These are phyloP conservation scores for Sylvia atricapilla DNA, from an alignment of 2,113 vertebrate genomes.

Conservation along the genomic window DNA sequence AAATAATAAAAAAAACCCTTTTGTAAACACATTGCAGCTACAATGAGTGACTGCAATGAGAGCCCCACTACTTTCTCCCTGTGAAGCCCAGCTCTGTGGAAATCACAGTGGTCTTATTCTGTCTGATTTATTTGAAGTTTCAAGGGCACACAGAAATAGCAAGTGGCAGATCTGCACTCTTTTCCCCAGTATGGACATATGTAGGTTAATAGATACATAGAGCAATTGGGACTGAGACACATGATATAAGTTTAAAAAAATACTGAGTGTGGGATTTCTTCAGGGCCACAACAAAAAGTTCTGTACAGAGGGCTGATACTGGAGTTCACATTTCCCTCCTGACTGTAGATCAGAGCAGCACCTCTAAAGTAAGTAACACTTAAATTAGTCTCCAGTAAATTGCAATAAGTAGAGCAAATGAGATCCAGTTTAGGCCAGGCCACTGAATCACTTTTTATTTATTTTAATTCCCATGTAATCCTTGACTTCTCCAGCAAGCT, in stretches of 20 bases:
- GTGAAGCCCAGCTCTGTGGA: background rate
- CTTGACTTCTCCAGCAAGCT: background rate
- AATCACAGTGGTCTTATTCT: background rate
- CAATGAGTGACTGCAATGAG: background rate
- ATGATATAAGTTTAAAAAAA: background rate
- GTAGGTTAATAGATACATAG: slow-evolving; percentile 44
- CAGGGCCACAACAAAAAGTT: background rate
- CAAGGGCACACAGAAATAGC: slow-evolving; percentile 47
- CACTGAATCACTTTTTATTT: background rate
- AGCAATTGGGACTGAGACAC: background rate
- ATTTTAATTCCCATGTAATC: background rate
- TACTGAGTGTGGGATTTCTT: background rate
- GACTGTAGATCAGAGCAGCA: background rate
- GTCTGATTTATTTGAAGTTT: slow-evolving; percentile 9
- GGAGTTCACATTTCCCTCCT: background rate
- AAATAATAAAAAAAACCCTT: background rate
- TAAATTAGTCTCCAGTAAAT: background rate
- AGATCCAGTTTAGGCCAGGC: background rate
- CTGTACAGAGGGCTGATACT: background rate
- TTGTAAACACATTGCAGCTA: background rate
- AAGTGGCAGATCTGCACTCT: background rate
- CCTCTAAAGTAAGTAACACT: background rate
- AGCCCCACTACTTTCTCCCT: background rate
- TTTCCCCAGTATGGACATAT: background rate
- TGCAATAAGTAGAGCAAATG: background rate